Percentiles rank a stretch among this genome's conserved stretches.
phyloP scores from a whole-genome alignment of 1,140 invertebrate genomes.

The Pararge aegeria region DNA sequence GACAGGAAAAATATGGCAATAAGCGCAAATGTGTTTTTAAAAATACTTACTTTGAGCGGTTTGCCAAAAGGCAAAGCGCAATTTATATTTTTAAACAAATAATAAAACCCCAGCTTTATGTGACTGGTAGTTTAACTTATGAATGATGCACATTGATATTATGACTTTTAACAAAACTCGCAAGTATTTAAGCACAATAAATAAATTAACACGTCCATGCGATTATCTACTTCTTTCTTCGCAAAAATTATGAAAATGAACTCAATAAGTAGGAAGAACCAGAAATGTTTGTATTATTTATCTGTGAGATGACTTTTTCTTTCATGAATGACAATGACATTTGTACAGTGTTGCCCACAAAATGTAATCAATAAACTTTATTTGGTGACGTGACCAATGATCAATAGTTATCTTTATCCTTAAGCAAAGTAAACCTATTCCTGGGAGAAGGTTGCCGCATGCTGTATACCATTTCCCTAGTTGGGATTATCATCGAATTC shows the following conservation, averaged over 20 bases:
- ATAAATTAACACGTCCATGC: background rate
- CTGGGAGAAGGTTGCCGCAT: no score
- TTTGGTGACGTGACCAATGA: no score
- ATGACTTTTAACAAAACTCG: background rate
- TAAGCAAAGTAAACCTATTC: no score
- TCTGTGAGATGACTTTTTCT: background rate
- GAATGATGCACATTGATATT: background rate
- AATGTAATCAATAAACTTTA: no score
- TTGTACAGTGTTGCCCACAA: background rate
- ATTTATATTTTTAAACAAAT: slow-evolving; percentile 1
- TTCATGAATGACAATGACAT: background rate
- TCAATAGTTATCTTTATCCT: no score
- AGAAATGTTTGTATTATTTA: background rate
- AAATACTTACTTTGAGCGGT: slow-evolving; percentile 1
- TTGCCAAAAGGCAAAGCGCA: slow-evolving; percentile 18
- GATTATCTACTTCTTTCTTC: background rate
- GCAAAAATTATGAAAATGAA: background rate
- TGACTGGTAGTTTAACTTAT: background rate
- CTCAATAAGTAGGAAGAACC: background rate
- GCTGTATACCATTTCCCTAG: no score
- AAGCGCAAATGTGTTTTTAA: no score
- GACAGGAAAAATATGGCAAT: no score
- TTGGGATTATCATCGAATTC: no score
- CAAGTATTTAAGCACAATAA: background rate
- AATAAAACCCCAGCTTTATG: background rate